Conservation (phyloP, 2,113 vertebrate genomes). For the Chionomys nivalis region DNA sequence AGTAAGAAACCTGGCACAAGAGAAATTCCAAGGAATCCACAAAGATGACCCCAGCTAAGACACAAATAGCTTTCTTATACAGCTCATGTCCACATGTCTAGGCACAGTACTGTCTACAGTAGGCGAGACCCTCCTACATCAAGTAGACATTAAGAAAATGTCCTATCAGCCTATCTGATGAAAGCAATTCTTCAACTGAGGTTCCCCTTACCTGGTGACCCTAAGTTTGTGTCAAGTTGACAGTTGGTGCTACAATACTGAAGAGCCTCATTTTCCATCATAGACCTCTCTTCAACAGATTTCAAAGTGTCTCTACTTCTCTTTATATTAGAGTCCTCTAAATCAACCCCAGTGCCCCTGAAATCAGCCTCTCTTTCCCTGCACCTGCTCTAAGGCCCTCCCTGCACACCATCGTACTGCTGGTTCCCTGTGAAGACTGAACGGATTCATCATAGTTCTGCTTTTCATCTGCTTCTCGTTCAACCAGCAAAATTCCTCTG, state of each 20-base stretch:
- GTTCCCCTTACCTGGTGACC: neutral
- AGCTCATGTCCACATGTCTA: neutral
- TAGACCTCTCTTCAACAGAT: neutral
- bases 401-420: too few relatives aligned
- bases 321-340: neutral
- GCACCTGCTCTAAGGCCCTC: neutral
- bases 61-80: too few relatives aligned
- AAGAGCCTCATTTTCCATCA: neutral
- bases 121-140: neutral
- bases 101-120: neutral
- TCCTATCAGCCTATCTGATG: neutral
- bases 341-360: neutral
- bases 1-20: too few relatives aligned
- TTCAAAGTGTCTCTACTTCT: neutral
- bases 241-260: neutral
- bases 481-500: neutral
- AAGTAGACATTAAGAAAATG: neutral
- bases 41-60: too few relatives aligned
- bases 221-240: neutral
- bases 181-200: neutral
- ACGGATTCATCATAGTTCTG: neutral
- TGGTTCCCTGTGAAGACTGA: neutral
- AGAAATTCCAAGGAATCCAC: too few relatives aligned
- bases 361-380: neutral
- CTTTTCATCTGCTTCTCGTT: neutral